Evolutionary conservation across 2,888 invertebrate species (phyloP), one percentile per base, ranked within the genome.

Genomic region (Phortica magna): DNA sequence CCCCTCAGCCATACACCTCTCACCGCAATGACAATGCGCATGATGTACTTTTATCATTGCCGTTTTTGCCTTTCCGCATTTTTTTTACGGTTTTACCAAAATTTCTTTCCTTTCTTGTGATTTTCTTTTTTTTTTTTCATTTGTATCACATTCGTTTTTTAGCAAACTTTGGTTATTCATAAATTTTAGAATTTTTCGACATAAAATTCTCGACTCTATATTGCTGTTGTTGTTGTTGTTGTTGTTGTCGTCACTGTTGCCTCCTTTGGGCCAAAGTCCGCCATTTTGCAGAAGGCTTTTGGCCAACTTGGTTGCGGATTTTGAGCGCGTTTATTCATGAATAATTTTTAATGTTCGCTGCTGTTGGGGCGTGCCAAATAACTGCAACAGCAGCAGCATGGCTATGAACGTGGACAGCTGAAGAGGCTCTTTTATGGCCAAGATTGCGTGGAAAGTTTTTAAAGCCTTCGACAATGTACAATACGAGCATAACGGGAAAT

Each of bases 121-220:
- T 61, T 61, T 61, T 61, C 17, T 14, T 19, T 61, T 61, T 22
- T 43, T 67, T 43, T 67, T 67, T n/a, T 67, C 7, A 4, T 67
- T 43, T 43, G 14, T 68, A 19, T 43, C 14, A 31, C 19, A 42
- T 48, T 42, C 19, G 43, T 39, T 67, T n/a, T 10, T 14, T 7
- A n/a, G 14, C 31, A 73, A 73, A 73, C 57, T 73, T 73, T 57
- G 55, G 31, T 71, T 57, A 71, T 57, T 71, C 71, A 57, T 53
- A 73, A 73, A 73, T 73, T 73, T 42, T 42, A 39, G 41, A 73
- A 73, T 73, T 59, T 73, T 59, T 73, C 57, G 42, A 57, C 42
- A 73, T 73, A 53, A 57, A 55, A 53, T 71, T 14, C 10, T 67
- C 14, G 12, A 59, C 41, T 22, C 17, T 10, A 14, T 71, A 10